These are phyloP conservation scores for Celastrina argiolus DNA, from an alignment of 2,888 invertebrate genomes.

Conservation along the genomic window DNA sequence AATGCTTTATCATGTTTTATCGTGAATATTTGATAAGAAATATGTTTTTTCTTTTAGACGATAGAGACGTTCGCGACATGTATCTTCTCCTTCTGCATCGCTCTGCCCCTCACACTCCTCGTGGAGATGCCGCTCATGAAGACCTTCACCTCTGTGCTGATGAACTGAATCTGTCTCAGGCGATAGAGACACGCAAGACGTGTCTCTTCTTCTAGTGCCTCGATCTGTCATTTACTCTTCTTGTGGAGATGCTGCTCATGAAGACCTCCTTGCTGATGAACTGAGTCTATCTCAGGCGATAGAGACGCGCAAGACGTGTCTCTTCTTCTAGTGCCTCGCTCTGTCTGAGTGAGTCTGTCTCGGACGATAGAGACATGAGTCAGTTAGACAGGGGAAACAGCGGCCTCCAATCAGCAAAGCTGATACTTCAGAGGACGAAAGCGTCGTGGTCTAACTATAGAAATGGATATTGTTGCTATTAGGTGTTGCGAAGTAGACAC, in stretches of 20 bases:
- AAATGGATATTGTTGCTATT: no score
- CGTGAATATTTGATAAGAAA: background rate
- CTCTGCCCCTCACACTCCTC: constrained; percentile 29
- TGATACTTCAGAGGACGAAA: no score
- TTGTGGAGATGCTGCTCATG: constrained; percentile 21
- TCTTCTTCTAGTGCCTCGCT: background rate
- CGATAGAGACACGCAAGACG: background rate
- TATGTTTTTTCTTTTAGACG: background rate
- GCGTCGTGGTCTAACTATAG: no score
- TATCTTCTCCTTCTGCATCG: background rate
- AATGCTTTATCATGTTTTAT: no score
- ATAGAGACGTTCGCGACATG: background rate
- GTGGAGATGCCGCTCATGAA: constrained; percentile 34
- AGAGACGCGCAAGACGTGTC: background rate
- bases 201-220: background rate
- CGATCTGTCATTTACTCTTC: constrained; percentile 29
- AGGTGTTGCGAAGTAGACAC: no score
- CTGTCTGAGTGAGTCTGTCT: no score
- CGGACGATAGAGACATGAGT: no score
- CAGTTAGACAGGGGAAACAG: no score
- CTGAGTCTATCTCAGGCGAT: background rate
- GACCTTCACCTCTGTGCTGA: constrained; percentile 43
- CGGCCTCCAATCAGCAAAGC: no score
- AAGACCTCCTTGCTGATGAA: constrained; percentile 49
- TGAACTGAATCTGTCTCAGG: constrained; percentile 34